A percentile compares a stretch with the other conserved stretches of the same genome.
These are phyloP conservation scores for Melozone crissalis DNA, from an alignment of 2,113 vertebrate species.

Conservation along the genomic window DNA sequence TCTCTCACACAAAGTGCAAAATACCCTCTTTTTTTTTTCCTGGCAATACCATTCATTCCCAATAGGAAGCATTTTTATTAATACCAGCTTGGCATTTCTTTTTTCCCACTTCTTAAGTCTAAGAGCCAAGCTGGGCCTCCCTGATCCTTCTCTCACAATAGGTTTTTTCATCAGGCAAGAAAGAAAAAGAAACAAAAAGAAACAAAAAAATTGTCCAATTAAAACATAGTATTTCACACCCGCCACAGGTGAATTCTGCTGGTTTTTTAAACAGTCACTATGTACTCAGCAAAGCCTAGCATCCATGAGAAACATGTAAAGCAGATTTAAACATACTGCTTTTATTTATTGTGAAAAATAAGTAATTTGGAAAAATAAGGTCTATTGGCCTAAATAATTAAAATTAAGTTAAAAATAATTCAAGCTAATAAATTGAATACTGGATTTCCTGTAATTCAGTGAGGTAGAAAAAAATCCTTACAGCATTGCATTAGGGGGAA, in stretches of 20 bases:
- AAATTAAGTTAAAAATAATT: background rate
- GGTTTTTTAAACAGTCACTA: background rate
- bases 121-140: conserved; percentile 3
- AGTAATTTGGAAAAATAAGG: background rate
- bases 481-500: background rate
- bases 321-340: background rate
- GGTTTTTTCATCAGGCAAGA: background rate
- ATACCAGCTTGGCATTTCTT: conserved; percentile 66
- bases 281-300: background rate
- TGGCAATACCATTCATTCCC: conserved; percentile 57
- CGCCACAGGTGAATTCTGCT: conserved; percentile 23
- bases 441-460: background rate
- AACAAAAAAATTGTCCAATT: background rate
- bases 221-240: background rate
- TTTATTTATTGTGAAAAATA: background rate
- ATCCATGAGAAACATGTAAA: background rate
- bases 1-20: conserved; percentile 34
- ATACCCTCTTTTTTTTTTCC: conserved; percentile 32
- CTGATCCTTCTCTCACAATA: background rate
- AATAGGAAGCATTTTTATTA: conserved; percentile 69
- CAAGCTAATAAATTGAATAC: background rate
- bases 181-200: background rate
- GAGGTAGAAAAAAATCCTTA: background rate
- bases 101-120: conserved; percentile 16
- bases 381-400: background rate